Conservation (phyloP, 53 echinoderm and acorn worm genomes). For the Actinopyga echinites region DNA sequence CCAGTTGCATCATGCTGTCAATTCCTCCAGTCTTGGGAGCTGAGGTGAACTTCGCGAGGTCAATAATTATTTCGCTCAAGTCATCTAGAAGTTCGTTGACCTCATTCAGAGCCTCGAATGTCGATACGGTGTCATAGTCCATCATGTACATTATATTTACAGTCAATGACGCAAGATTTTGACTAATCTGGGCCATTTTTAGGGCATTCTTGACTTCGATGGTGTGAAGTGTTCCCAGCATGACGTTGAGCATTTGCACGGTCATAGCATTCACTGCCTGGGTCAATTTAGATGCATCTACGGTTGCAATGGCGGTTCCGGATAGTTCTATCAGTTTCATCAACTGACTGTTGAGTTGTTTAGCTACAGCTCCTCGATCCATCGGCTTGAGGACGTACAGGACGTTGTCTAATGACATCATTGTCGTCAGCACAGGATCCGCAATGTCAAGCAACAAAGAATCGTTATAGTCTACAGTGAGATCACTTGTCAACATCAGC, state of each 20-base stretch:
- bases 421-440: constrained; percentile 37
- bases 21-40: constrained; percentile 63
- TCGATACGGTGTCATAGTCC: constrained; percentile 61
- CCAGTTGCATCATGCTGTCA: constrained; percentile 69
- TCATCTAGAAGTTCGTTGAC: constrained; percentile 54
- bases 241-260: constrained; percentile 79
- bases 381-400: constrained; percentile 57
- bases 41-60: constrained; percentile 59
- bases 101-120: constrained; percentile 57
- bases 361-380: constrained; percentile 31
- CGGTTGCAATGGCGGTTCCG: constrained; percentile 7
- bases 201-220: constrained; percentile 69
- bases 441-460: constrained; percentile 25
- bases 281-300: constrained; percentile 34
- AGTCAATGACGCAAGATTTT: constrained; percentile 70
- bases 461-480: neutral
- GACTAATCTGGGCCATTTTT: constrained; percentile 70
- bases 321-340: constrained; percentile 37
- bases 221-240: constrained; percentile 67
- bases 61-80: constrained; percentile 60
- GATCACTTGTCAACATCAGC: neutral
- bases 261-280: constrained; percentile 63
- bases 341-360: constrained; percentile 51
- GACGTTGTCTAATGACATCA: constrained; percentile 55
- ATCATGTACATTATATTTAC: constrained; percentile 76